Conservation (phyloP, 2,797 vertebrate species). For the Amniataba percoides region DNA sequence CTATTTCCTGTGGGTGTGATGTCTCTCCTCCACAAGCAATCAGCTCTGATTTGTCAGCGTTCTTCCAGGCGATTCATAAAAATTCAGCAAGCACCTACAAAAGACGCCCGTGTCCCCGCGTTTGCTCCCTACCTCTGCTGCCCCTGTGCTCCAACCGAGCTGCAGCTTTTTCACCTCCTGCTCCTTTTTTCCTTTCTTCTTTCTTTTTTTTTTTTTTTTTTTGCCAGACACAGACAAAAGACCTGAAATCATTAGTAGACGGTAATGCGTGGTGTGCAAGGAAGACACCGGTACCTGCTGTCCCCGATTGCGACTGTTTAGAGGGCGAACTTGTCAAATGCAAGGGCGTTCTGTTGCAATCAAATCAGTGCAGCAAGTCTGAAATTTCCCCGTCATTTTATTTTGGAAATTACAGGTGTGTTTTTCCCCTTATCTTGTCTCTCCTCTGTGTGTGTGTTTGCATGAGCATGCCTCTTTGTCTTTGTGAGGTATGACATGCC, state of each 20-base stretch:
- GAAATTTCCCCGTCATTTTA: conserved; percentile 39
- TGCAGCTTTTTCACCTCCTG: conserved; percentile 46
- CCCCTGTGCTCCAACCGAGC: conserved; percentile 55
- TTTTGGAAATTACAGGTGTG: conserved; percentile 51
- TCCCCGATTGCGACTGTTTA: conserved; percentile 37
- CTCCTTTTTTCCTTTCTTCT: conserved; percentile 17
- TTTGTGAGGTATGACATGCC: conserved; percentile 76
- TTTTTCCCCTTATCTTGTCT: conserved; percentile 38
- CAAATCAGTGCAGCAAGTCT: conserved; percentile 29
- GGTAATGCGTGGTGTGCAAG: conserved; percentile 42
- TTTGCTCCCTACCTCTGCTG: conserved; percentile 57
- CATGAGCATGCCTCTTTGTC: conserved; percentile 69
- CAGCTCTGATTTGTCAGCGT: conserved; percentile 88
- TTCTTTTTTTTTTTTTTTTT: not conserved
- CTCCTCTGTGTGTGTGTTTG: conserved; percentile 30
- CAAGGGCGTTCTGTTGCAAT: conserved; percentile 36
- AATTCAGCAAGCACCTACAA: conserved; percentile 86
- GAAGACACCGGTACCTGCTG: conserved; percentile 27
- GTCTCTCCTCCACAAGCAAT: conserved; percentile 86
- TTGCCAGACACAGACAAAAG: conserved; percentile 52
- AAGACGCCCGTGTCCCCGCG: conserved; percentile 73
- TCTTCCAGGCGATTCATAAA: conserved; percentile 87
- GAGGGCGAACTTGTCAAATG: conserved; percentile 55
- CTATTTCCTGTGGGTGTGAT: conserved; percentile 88
- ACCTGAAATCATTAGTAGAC: conserved; percentile 46